These are phyloP conservation scores for Horisme vitalbata DNA, from an alignment of 2,888 invertebrate genomes.

Conservation along the genomic window DNA sequence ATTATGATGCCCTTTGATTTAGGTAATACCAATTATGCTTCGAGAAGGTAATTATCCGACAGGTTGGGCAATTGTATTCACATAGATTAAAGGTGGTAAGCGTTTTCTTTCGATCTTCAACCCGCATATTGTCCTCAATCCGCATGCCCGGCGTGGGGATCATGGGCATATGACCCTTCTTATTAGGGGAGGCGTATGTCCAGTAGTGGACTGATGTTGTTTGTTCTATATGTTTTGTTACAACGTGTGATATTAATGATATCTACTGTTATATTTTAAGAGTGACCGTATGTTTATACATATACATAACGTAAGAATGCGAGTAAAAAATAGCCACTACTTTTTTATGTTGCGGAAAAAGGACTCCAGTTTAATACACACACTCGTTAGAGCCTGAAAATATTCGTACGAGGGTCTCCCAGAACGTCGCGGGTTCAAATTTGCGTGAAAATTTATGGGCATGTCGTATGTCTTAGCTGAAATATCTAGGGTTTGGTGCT, in stretches of 20 bases:
- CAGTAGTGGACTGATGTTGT: too few relatives aligned
- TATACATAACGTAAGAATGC: too few relatives aligned
- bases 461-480: constrained; percentile 55
- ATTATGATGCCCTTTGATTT: constrained; percentile 37
- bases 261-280: too few relatives aligned
- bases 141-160: too few relatives aligned
- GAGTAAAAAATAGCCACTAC: constrained; percentile 8
- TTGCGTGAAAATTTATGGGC: constrained; percentile 66
- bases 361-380: constrained; percentile 27
- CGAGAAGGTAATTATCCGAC: constrained; percentile 22
- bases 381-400: constrained; percentile 47
- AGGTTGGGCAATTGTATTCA: constrained; percentile 15
- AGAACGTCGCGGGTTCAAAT: constrained; percentile 51
- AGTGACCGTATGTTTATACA: too few relatives aligned
- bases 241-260: too few relatives aligned
- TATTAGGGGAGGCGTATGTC: too few relatives aligned
- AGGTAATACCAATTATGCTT: constrained; percentile 22
- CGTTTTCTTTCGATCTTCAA: not conserved
- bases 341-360: constrained; percentile 18
- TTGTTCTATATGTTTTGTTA: too few relatives aligned
- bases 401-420: constrained; percentile 41
- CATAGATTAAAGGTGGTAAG: constrained; percentile 3
- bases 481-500: constrained; percentile 47
- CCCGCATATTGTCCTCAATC: too few relatives aligned
- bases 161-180: too few relatives aligned